Base-by-base conservation (phyloP, 2,888 invertebrate species). In the Gordius sp. region DNA sequence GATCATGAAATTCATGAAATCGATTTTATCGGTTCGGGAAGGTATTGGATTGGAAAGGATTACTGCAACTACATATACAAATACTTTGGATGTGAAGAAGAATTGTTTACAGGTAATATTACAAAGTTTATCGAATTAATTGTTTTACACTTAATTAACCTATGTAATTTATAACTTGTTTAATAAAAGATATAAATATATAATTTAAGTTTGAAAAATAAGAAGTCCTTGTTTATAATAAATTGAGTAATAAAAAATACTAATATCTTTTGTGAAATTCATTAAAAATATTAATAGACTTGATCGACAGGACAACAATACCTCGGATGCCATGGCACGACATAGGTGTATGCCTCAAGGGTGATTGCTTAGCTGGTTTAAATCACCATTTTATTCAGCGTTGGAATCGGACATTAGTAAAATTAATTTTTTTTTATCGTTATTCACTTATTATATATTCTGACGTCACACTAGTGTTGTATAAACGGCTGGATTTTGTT, bases 271-370 rank as follows among this genome's bases (percentile, higher is more conserved):
- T n/a, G n/a, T n/a, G n/a, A n/a, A n/a, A n/a, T n/a, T 33, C 8
- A 33, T n/a, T 13, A 33, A 33, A 33, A 33, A n/a, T 56, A 57
- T 61, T 74, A 69, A 64, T 72, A 75, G 89, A 91, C 75, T 75
- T 82, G 62, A 82, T 91, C 41, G 83, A 89, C 66, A 75, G 89
- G 41, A 76, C 75, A 57, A 78, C 78, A 41, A 85, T 82, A 1
- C 87, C 87, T 0, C 75, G 89, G 62, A 89, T 91, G 87, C 89
- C 89, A 1, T 91, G 89, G 89, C 89, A 91, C 67, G 89, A 91
- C 71, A 76, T 89, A 57, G 85, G 81, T 1, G 75, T 79, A 18
- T 76, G 81, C 66, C 79, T 89, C 0, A 78, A 79, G 64, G 85
- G 82, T 1, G 75, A 78, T 1, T 77, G 81, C 0, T 89, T 87